Evolutionary conservation across 1,140 invertebrate species (phyloP), one percentile per base, ranked within the genome.

Genomic region (Branchinecta lindahli): DNA sequence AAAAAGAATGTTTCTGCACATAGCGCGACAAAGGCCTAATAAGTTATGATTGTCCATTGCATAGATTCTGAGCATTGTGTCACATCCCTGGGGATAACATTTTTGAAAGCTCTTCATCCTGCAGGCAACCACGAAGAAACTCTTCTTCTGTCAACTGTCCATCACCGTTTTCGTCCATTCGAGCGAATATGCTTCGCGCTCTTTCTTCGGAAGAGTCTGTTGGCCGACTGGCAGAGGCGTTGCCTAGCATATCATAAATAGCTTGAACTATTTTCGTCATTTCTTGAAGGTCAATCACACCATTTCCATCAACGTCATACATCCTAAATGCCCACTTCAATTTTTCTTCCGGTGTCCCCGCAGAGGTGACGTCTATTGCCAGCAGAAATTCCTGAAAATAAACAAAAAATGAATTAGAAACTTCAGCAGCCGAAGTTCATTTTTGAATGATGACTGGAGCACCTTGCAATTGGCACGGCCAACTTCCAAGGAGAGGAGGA

Each of bases 291-390:
- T 98, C 95, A 78, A 99, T 99, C 72, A 96, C 92, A 71, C 96
- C 96, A 80, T 99, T 98, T 33, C 93, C 94, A 80, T 99, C 95
- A n/a, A 98, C 96, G 79, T 99, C 96, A 79, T 98, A 98, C 91
- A 94, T 94, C 77, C 91, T 87, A 83, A 99, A 99, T 66, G 96
- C 96, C 96, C 96, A 99, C 82, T 98, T 96, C 66, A 99, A 84
- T 82, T 98, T 98, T 79, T 99, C 94, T 79, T 98, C 92, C 9
- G 95, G 92, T 74, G 94, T 96, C 68, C 94, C 95, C 73, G 93
- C 93, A 72, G 92, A 95, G 70, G 95, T 98, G 69, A 98, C 94
- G 82, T 97, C 96, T 78, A 98, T 98, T 75, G 96, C 96, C 78
- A 96, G 83, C 75, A 96, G 84, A 82, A 97, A 97, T 84, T 96